Evolutionary conservation across 2,888 invertebrate genomes (phyloP).

Genomic region (Spilosoma lubricipeda): DNA sequence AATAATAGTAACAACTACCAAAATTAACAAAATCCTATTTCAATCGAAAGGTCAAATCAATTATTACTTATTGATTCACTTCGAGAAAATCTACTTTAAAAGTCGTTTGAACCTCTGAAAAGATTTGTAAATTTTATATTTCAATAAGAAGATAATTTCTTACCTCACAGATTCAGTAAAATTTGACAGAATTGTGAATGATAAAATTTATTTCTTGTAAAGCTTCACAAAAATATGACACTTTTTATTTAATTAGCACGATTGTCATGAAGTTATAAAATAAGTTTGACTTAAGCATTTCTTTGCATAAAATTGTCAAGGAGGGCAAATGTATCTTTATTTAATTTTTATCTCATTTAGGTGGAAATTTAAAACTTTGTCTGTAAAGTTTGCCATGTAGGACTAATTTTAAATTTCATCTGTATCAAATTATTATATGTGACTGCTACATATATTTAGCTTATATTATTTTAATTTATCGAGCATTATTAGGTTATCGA

Average conservation of each 20-base stretch:
- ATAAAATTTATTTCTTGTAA: not conserved
- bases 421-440: not conserved
- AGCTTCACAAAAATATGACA: not conserved
- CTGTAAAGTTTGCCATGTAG: conserved; percentile 26
- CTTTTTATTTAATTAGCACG: not conserved
- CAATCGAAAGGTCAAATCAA: not conserved
- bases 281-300: not conserved
- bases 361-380: conserved; percentile 33
- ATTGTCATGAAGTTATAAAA: not conserved
- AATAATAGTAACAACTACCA: not conserved
- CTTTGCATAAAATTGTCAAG: not conserved
- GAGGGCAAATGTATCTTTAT: not conserved
- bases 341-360: not conserved
- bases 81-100: not conserved
- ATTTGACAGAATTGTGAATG: not conserved
- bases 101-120: not conserved
- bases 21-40: not conserved
- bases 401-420: not conserved
- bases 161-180: not conserved
- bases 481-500: not conserved
- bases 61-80: not conserved
- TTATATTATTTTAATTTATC: not conserved
- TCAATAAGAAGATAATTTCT: not conserved
- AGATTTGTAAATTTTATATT: not conserved
- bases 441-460: not conserved